Evolutionary conservation across 2,113 vertebrate species (phyloP).

Genomic region (Bombycilla garrulus): DNA sequence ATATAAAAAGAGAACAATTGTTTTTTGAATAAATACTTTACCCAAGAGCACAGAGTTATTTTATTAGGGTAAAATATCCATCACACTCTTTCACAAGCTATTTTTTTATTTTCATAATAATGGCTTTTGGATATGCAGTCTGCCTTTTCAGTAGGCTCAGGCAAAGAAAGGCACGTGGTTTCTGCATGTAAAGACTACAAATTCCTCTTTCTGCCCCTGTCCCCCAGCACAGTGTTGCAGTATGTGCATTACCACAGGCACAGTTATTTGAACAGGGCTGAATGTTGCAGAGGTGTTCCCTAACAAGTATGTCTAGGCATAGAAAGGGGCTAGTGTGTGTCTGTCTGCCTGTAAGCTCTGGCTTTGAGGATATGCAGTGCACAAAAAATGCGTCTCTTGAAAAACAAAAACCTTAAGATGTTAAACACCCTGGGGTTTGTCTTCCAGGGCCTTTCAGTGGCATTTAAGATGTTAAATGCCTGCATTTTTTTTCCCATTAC

Average conservation of each 20-base stretch:
- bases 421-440: background rate
- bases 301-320: background rate
- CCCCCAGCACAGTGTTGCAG: background rate
- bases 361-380: background rate
- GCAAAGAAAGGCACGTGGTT: background rate
- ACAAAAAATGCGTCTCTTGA: accelerated
- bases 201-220: background rate
- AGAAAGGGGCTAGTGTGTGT: background rate
- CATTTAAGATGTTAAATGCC: background rate
- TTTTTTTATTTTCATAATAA: background rate
- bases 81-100: background rate
- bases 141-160: background rate
- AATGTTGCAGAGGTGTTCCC: background rate
- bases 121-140: background rate
- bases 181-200: background rate
- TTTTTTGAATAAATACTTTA: background rate
- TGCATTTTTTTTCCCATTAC: background rate
- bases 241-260: background rate
- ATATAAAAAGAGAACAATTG: background rate
- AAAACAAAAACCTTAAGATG: background rate
- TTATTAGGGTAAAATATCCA: background rate
- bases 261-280: background rate
- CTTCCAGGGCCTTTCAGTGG: background rate
- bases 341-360: background rate
- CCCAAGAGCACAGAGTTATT: background rate